Evolutionary conservation across 2,888 invertebrate species (phyloP).

Genomic region (Elysia crispata): DNA sequence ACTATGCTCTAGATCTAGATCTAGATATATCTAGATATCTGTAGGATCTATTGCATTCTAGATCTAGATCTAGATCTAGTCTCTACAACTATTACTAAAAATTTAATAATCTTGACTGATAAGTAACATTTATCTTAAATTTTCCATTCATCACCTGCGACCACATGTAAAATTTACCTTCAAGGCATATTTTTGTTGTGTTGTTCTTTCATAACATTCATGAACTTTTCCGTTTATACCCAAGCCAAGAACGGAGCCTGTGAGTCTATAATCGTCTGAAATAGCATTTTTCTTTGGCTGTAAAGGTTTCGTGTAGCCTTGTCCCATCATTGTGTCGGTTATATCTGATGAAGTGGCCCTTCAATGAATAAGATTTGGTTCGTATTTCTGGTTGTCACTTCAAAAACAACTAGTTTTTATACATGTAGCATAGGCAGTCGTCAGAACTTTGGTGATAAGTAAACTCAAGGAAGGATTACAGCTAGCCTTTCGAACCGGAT

Average conservation of each 20-base stretch:
- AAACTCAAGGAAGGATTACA: slow-evolving; percentile 37
- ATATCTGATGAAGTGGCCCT: not conserved
- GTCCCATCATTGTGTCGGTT: slow-evolving; percentile 59
- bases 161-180: slow-evolving; percentile 85
- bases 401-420: too few species aligned
- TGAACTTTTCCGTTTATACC: slow-evolving; percentile 99
- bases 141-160: too few species aligned
- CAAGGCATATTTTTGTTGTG: slow-evolving; percentile 90
- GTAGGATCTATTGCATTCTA: too few species aligned
- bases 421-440: too few species aligned
- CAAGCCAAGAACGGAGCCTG: slow-evolving; percentile 93
- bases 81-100: too few species aligned
- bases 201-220: slow-evolving; percentile 89
- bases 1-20: too few species aligned
- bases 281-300: slow-evolving; percentile 86
- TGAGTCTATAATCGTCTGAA: slow-evolving; percentile 93
- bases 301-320: slow-evolving; percentile 58
- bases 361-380: too few species aligned
- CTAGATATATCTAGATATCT: too few species aligned
- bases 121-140: too few species aligned
- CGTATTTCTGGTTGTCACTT: too few species aligned
- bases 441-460: not conserved
- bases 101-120: too few species aligned
- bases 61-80: too few species aligned
- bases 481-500: slow-evolving; percentile 37